Conservation (phyloP, 2,113 vertebrate genomes). For the Nannobrachium achirus region DNA sequence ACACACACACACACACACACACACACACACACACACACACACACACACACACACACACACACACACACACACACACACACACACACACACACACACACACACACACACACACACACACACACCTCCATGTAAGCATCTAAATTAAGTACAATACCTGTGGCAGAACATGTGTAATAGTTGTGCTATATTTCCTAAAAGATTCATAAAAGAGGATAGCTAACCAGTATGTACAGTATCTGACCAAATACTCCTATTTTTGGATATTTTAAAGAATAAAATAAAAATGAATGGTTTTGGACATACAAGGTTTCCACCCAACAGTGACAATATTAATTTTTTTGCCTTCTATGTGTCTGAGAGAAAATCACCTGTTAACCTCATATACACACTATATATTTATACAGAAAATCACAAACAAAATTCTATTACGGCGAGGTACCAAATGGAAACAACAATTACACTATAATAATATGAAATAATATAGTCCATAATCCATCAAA, state of each 20-base stretch:
- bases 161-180: too few relatives aligned
- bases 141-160: neutral
- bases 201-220: too few relatives aligned
- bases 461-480: constrained; percentile 3
- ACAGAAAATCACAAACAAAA: constrained; percentile 1
- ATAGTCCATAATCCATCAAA: constrained; percentile 31
- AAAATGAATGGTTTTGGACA: too few relatives aligned
- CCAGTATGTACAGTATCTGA: too few relatives aligned
- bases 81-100: neutral
- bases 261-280: too few relatives aligned
- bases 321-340: too few relatives aligned
- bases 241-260: too few relatives aligned
- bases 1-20: neutral
- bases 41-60: neutral
- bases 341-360: too few relatives aligned
- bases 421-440: neutral
- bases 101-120: neutral
- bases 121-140: too few relatives aligned
- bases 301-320: too few relatives aligned
- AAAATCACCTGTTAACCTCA: neutral
- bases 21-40: neutral
- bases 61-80: neutral
- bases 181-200: too few relatives aligned
- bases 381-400: neutral
- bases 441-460: neutral